Evolutionary conservation across 2,888 invertebrate genomes (phyloP).

Genomic region (Ceraclea dissimilis): DNA sequence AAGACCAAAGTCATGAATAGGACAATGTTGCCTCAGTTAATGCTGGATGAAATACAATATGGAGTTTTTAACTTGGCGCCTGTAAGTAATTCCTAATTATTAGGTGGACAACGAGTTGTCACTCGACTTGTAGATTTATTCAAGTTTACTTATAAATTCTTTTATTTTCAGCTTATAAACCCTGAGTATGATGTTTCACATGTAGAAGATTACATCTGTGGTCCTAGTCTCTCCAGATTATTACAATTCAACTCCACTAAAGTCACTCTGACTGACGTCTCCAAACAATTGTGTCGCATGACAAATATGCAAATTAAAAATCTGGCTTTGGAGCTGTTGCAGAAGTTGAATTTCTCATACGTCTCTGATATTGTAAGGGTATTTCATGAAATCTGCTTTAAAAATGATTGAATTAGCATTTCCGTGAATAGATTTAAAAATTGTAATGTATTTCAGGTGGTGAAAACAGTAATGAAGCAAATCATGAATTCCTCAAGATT

Average conservation of each 20-base stretch:
- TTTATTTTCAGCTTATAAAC: slow-evolving; percentile 25
- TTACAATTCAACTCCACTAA: slow-evolving; percentile 31
- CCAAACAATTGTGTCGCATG: slow-evolving; percentile 4
- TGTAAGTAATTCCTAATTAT: slow-evolving; percentile 15
- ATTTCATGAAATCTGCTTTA: too few relatives aligned
- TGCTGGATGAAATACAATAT: slow-evolving; percentile 28
- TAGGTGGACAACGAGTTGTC: too few relatives aligned
- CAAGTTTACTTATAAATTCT: neutral
- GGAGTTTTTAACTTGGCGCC: slow-evolving; percentile 29
- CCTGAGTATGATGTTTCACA: slow-evolving; percentile 28
- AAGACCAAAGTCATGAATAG: slow-evolving; percentile 29
- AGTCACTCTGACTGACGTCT: slow-evolving; percentile 31
- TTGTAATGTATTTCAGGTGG: slow-evolving; percentile 33
- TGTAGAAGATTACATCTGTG: slow-evolving; percentile 35
- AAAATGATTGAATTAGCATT: too few relatives aligned
- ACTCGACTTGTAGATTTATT: too few relatives aligned
- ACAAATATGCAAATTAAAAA: slow-evolving; percentile 26
- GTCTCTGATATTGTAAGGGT: slow-evolving; percentile 38
- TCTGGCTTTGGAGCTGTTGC: slow-evolving; percentile 37
- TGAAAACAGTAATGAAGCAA: slow-evolving; percentile 30
- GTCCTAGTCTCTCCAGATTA: slow-evolving; percentile 34
- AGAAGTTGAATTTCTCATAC: slow-evolving; percentile 38
- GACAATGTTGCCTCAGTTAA: slow-evolving; percentile 28
- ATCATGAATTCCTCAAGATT: slow-evolving; percentile 45
- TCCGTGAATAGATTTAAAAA: too few relatives aligned